A percentile compares a stretch with the other conserved stretches of the same genome.
Conservation (phyloP, 23 tunicate species). For the Halocynthia roretzi region DNA sequence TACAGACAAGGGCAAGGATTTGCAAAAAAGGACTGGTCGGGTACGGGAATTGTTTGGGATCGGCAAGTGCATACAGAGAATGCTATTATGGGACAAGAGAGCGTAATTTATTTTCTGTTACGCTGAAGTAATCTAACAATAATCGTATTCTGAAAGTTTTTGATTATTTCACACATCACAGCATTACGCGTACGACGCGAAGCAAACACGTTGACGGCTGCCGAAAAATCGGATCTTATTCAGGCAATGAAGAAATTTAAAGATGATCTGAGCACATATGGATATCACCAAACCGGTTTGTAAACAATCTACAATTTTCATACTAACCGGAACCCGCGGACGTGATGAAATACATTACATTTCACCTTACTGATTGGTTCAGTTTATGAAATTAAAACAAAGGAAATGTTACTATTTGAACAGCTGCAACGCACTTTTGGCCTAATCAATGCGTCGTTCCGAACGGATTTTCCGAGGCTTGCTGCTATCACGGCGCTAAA, state of each 20-base stretch:
- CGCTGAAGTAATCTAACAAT: neutral
- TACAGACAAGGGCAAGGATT: conserved; percentile 9
- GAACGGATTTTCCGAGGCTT: neutral
- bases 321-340: neutral
- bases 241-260: conserved; percentile 15
- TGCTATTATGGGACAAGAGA: conserved; percentile 12
- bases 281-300: conserved; percentile 10
- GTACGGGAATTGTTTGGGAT: conserved; percentile 9
- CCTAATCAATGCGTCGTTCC: conserved; percentile 6
- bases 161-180: neutral
- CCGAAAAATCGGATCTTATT: conserved; percentile 1
- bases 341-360: neutral
- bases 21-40: conserved; percentile 22
- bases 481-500: conserved; percentile 24
- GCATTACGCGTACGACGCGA: conserved; percentile 18
- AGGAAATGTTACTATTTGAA: too few relatives aligned
- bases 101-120: neutral
- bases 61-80: conserved; percentile 11
- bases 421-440: conserved; percentile 21
- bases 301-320: neutral
- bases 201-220: neutral
- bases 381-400: neutral
- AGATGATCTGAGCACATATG: conserved; percentile 8
- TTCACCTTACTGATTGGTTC: neutral
- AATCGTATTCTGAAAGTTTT: too few relatives aligned